These are phyloP conservation scores for Trididemnum miniatum DNA, from an alignment of 23 tunicate genomes.

Conservation along the genomic window DNA sequence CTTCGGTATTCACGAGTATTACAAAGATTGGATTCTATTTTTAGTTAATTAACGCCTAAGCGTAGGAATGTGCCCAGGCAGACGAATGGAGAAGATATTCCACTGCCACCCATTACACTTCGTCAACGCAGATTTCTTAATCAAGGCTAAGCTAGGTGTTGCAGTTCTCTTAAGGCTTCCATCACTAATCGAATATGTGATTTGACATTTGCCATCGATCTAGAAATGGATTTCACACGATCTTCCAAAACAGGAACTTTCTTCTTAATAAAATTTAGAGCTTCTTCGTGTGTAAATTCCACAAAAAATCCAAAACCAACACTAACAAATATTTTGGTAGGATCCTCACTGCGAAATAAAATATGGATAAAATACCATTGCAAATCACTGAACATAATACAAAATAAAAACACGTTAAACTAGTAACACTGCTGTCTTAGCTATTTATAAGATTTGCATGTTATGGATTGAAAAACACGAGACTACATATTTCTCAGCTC, in stretches of 20 bases:
- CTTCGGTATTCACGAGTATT: too few relatives aligned
- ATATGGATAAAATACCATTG: too few relatives aligned
- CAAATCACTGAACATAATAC: too few relatives aligned
- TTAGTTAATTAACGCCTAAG: too few relatives aligned
- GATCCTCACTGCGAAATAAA: conserved; percentile 51
- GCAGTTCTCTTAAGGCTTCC: conserved; percentile 77
- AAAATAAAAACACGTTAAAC: too few relatives aligned
- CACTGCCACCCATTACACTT: background rate
- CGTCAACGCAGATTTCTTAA: background rate
- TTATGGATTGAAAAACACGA: too few relatives aligned
- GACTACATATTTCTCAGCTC: too few relatives aligned
- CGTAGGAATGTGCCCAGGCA: too few relatives aligned
- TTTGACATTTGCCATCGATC: conserved; percentile 51
- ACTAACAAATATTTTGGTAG: conserved; percentile 59
- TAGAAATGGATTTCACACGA: conserved; percentile 28
- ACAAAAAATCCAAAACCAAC: conserved; percentile 89
- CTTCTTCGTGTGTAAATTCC: conserved; percentile 72
- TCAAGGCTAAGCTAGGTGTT: background rate
- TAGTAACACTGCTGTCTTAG: too few relatives aligned
- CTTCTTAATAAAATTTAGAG: conserved; percentile 57
- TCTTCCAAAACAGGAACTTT: conserved; percentile 32
- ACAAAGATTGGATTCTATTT: too few relatives aligned
- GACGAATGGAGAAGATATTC: background rate
- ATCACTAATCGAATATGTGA: conserved; percentile 78
- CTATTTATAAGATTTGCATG: too few relatives aligned